phyloP scores from a whole-genome alignment of 2,888 invertebrate genomes.

The Dynastes hyllus region DNA sequence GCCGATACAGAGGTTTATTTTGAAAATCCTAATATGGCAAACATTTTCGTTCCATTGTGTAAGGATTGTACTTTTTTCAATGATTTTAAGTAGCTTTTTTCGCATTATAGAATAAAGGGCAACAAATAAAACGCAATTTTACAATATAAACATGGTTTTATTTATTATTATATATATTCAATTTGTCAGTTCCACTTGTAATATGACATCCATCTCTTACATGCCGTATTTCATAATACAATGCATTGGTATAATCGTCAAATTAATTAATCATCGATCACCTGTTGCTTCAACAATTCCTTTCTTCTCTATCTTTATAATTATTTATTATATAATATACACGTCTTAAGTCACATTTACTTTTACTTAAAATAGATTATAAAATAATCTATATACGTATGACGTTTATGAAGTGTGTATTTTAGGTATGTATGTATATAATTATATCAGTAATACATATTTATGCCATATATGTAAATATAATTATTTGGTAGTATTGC shows the following conservation, averaged over 20 bases:
- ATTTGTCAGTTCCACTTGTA: constrained; percentile 66
- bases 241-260: constrained; percentile 4
- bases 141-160: constrained; percentile 70
- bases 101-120: too few species aligned
- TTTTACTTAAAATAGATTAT: constrained; percentile 61
- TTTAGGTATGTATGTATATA: constrained; percentile 10
- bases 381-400: constrained; percentile 57
- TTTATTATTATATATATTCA: constrained; percentile 62
- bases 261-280: not conserved
- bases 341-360: constrained; percentile 50
- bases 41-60: not conserved
- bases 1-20: too few species aligned
- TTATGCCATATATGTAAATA: constrained; percentile 4
- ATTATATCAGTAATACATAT: constrained; percentile 5
- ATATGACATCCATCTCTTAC: constrained; percentile 60
- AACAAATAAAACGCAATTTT: constrained; percentile 52
- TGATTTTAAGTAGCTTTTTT: too few species aligned
- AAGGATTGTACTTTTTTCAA: too few species aligned
- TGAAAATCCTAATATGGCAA: not conserved
- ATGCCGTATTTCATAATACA: constrained; percentile 26
- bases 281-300: constrained; percentile 46
- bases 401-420: constrained; percentile 47
- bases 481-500: not conserved
- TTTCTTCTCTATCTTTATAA: constrained; percentile 41
- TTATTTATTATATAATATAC: constrained; percentile 23